Evolutionary conservation across 2,888 invertebrate genomes (phyloP), one percentile per base, ranked within the genome.

Genomic region (Pteria penguin): DNA sequence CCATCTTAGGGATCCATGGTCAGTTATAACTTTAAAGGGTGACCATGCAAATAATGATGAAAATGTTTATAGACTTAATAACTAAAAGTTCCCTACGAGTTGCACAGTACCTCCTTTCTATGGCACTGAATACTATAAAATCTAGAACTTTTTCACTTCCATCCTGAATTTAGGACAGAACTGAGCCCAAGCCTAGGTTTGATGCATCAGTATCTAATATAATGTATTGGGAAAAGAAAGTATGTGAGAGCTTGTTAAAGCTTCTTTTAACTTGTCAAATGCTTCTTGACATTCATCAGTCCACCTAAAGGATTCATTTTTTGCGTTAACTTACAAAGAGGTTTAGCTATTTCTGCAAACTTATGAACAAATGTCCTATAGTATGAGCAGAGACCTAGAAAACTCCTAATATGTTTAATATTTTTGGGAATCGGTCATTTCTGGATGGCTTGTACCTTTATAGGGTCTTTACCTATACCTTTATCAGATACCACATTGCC

Each of bases 61-160:
- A 82, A 80, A 24, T 82, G 65, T 60, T 72, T 11, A 74, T 33
- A 27, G 68, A 61, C 24, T 45, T 36, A 3, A 82, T 71, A 14
- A 82, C 78, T n/a, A 81, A 63, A 11, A 82, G 55, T 60, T 82
- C 82, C 36, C 71, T 57, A 45, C 76, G 24, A 11, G 82, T 72
- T 14, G 71, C 69, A 55, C 75, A 77, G 65, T 82, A 80, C 31
- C 68, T 72, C 36, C 69, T 66, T 36, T 82, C 75, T n/a, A 63
- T 58, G 29, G 57, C 70, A 18, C 45, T 61, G 11, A 78, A 66
- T 11, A 52, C 80, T 73, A 32, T 67, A 31, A 78, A 80, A 22
- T 62, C 63, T 14, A 80, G 63, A 3, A 76, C 73, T 26, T 36
- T 14, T 63, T 76, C 74, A 14, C 33, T 22, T 11, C 75, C 74